A percentile compares a stretch with the other conserved stretches of the same genome.
These are phyloP conservation scores for Thermophis baileyi DNA, from an alignment of 2,113 vertebrate genomes.

Conservation along the genomic window DNA sequence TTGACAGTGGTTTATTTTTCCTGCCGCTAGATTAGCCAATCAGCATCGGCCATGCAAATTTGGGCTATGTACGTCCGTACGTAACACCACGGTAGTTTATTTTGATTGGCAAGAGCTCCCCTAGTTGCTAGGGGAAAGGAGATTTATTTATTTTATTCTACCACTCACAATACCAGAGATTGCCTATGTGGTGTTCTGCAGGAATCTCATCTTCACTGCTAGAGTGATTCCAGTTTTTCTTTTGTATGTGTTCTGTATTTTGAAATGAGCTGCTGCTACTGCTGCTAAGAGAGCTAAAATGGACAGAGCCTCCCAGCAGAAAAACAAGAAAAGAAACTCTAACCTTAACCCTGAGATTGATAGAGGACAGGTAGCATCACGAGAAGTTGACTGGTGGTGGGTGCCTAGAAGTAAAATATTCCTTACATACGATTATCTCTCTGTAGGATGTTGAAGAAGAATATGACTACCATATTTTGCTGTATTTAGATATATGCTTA, in stretches of 20 bases:
- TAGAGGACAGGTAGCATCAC: background rate
- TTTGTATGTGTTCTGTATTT: background rate
- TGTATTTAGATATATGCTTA: background rate
- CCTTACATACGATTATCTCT: background rate
- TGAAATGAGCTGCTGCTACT: background rate
- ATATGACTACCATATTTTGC: background rate
- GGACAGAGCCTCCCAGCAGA: no score
- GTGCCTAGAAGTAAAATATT: background rate
- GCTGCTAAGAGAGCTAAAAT: background rate
- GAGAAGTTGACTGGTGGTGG: background rate
- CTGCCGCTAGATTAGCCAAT: no score
- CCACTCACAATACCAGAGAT: background rate
- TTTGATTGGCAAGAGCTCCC: background rate
- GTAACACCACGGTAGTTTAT: background rate
- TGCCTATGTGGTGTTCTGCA: background rate
- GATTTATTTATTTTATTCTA: background rate
- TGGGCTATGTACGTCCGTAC: no score
- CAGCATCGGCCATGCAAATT: no score
- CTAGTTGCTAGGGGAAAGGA: background rate
- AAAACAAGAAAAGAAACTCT: background rate
- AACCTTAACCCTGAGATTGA: background rate
- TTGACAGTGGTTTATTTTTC: no score
- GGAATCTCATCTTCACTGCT: background rate
- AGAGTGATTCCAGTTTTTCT: background rate
- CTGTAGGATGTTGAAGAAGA: background rate